Percentiles rank a stretch among this genome's conserved stretches.
Evolutionary conservation across 2,113 vertebrate genomes (phyloP).

Genomic region (Microcebus jonahi): DNA sequence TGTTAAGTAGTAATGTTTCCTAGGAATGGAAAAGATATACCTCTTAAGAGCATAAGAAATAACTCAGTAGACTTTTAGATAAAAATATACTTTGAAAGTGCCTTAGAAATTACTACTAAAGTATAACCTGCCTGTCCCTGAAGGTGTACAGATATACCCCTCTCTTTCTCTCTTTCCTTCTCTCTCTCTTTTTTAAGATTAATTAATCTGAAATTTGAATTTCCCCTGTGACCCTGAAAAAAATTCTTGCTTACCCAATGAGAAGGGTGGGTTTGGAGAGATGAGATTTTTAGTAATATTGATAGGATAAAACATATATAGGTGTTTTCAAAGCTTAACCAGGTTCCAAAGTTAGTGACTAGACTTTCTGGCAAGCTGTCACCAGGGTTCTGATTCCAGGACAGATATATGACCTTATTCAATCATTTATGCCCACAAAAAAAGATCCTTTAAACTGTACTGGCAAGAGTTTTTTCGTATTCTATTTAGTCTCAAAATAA

Average conservation of each 20-base stretch:
- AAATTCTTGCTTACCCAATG: not conserved
- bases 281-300: conserved; percentile 37
- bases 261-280: not conserved
- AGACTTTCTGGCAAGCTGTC: conserved; percentile 36
- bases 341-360: not conserved
- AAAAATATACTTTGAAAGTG: not conserved
- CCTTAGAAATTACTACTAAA: not conserved
- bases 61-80: not conserved
- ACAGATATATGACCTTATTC: conserved; percentile 25
- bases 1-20: not conserved
- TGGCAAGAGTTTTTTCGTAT: not conserved
- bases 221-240: not conserved
- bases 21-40: not conserved
- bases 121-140: not conserved
- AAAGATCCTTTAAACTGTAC: not conserved
- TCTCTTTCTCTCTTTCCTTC: not conserved
- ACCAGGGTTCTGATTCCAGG: conserved; percentile 4
- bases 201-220: not conserved
- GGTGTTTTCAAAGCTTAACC: conserved; percentile 42
- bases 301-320: conserved; percentile 45
- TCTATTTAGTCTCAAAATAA: conserved; percentile 28
- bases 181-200: not conserved
- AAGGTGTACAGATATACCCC: not conserved
- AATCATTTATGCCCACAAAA: not conserved
- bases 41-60: not conserved